phyloP scores from a whole-genome alignment of 2,113 vertebrate genomes.

The Corythornis madagascariensis region DNA sequence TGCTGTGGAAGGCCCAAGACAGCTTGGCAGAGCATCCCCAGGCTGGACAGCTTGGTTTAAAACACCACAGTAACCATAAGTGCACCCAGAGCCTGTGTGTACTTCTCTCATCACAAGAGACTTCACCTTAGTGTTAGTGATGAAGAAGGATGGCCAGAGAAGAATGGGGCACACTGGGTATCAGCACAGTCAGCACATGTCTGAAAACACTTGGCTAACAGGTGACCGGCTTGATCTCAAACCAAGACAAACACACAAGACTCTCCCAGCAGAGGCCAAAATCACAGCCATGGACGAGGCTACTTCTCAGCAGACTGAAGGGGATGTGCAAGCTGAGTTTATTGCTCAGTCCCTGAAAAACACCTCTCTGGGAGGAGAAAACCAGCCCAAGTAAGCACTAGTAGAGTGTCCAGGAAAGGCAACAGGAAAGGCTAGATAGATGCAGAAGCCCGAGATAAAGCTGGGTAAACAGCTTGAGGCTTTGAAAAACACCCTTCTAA shows the following conservation, averaged over 20 bases:
- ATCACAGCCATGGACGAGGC: neutral
- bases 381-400: neutral
- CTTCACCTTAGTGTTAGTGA: rapidly evolving
- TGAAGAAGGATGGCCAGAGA: neutral
- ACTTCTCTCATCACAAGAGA: neutral
- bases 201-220: neutral
- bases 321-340: neutral
- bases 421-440: neutral
- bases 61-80: neutral
- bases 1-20: neutral
- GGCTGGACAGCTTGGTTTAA: neutral
- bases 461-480: neutral
- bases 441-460: neutral
- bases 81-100: neutral
- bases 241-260: neutral
- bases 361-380: neutral
- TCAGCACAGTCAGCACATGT: rapidly evolving
- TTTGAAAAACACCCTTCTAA: neutral
- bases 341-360: neutral
- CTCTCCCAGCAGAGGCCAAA: neutral
- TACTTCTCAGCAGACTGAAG: neutral
- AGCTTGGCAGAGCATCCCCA: neutral
- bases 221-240: neutral
- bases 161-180: rapidly evolving
- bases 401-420: neutral